phyloP scores from a whole-genome alignment of 2,113 vertebrate species.

The Ptyas mucosa region DNA sequence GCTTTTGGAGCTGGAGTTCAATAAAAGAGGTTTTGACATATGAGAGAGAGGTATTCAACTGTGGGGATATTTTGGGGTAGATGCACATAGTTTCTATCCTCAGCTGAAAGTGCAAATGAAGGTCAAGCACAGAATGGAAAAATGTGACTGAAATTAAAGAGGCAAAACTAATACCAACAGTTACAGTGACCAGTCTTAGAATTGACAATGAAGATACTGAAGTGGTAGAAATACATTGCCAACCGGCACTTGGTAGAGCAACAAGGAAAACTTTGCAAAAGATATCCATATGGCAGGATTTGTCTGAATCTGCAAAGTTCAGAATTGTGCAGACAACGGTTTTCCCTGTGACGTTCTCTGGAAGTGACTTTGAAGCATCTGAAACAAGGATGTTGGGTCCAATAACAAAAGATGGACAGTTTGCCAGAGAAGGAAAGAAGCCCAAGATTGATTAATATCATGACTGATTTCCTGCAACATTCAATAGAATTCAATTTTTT shows the following conservation, averaged over 20 bases:
- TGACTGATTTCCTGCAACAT: neutral
- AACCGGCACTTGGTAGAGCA: neutral
- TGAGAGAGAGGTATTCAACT: neutral
- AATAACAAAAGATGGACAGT: neutral
- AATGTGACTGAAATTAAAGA: neutral
- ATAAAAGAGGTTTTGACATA: neutral
- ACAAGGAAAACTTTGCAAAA: neutral
- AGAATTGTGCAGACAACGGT: neutral
- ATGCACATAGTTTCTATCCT: neutral
- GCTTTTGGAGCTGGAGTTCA: neutral
- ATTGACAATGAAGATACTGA: neutral
- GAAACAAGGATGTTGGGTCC: constrained; percentile 6
- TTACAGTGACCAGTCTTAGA: neutral
- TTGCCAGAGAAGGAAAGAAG: neutral
- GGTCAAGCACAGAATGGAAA: neutral
- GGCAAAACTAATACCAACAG: neutral
- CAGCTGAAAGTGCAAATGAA: neutral
- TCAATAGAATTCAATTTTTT: neutral
- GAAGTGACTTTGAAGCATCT: neutral
- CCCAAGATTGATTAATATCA: neutral
- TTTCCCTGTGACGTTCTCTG: neutral
- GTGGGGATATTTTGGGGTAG: neutral
- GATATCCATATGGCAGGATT: neutral
- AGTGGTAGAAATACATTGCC: neutral
- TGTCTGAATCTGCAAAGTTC: neutral